Percentiles rank a stretch among this genome's conserved stretches.
Conservation (phyloP, 1,140 invertebrate genomes). For the Drosophila quadrilineata region DNA sequence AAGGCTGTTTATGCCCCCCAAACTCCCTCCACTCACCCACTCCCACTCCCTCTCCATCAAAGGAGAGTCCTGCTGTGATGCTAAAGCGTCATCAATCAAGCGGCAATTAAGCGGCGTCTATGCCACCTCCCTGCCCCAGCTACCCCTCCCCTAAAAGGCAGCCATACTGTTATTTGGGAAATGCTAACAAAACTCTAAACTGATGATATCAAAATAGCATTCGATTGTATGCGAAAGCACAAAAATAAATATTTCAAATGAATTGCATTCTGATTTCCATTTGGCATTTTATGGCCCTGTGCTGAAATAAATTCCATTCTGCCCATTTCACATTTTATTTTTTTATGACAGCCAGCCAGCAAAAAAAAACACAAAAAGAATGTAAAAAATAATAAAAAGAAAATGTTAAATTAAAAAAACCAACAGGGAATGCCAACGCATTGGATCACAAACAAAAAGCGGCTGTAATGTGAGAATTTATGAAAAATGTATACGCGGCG, state of each 20-base stretch:
- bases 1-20: constrained; percentile 42
- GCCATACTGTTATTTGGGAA: constrained; percentile 1
- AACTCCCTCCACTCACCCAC: neutral
- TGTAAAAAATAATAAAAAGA: too few relatives aligned
- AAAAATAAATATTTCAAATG: constrained; percentile 72
- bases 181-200: neutral
- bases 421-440: neutral
- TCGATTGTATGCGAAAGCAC: constrained; percentile 59
- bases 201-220: constrained; percentile 37
- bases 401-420: too few relatives aligned
- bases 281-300: constrained; percentile 16
- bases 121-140: neutral
- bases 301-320: constrained; percentile 26
- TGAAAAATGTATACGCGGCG: neutral
- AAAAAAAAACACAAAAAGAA: constrained; percentile 7
- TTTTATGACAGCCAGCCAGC: constrained; percentile 11
- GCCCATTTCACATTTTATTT: too few relatives aligned
- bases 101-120: constrained; percentile 56
- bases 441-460: neutral
- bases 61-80: too few relatives aligned
- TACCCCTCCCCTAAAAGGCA: neutral
- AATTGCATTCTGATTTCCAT: constrained; percentile 51
- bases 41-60: too few relatives aligned
- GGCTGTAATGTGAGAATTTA: neutral
- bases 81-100: constrained; percentile 52